A percentile compares a stretch with the other conserved stretches of the same genome.
phyloP scores from a whole-genome alignment of 2,888 invertebrate genomes.

The Elysia crispata region DNA sequence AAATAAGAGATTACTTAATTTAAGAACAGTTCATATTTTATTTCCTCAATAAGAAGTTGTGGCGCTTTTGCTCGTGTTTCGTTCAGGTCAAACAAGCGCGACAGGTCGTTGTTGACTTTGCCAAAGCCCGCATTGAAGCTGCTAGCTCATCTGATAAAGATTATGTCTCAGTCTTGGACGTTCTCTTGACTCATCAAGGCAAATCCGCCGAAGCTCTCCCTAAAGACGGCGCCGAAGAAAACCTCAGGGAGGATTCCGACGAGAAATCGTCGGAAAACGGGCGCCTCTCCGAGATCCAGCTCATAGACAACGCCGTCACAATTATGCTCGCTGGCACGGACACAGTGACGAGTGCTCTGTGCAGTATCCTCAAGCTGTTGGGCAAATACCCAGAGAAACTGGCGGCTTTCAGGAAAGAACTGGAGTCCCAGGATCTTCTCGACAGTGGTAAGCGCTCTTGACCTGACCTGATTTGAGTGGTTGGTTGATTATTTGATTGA shows the following conservation, averaged over 20 bases:
- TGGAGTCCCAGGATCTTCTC: constrained; percentile 43
- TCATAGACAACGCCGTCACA: constrained; percentile 41
- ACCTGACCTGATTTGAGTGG: too few species aligned
- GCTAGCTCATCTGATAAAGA: constrained; percentile 21
- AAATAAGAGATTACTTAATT: too few species aligned
- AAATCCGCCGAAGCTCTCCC: neutral
- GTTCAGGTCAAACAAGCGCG: constrained; percentile 36
- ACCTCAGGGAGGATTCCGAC: too few species aligned
- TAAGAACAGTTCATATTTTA: too few species aligned
- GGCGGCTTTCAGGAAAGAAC: constrained; percentile 53
- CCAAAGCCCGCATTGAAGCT: constrained; percentile 5
- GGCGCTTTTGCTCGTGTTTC: too few species aligned
- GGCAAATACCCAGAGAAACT: constrained; percentile 56
- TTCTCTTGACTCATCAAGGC: constrained; percentile 1
- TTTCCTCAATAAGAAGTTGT: too few species aligned
- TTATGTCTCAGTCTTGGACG: constrained; percentile 36
- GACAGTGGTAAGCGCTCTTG: too few species aligned
- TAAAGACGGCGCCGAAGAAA: too few species aligned
- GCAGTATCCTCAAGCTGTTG: constrained; percentile 51
- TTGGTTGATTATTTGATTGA: too few species aligned
- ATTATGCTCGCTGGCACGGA: constrained; percentile 38
- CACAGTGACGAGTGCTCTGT: constrained; percentile 38
- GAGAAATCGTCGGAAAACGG: neutral
- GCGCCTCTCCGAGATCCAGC: neutral
- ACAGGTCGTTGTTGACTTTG: constrained; percentile 37